phyloP scores from a whole-genome alignment of 1,140 invertebrate species.

The Conus betulinus region DNA sequence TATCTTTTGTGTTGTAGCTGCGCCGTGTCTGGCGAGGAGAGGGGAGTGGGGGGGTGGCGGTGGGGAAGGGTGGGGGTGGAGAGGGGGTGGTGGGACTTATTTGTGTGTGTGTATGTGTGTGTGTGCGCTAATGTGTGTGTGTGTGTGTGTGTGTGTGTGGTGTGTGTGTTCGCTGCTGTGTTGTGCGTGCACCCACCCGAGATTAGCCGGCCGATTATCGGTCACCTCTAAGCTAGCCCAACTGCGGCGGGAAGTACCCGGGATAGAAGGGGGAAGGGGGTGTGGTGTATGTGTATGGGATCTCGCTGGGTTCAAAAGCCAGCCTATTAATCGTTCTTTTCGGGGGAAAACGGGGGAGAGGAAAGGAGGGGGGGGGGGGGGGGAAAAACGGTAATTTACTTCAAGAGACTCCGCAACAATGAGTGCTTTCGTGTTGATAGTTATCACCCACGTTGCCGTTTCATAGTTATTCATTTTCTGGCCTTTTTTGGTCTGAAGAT shows the following conservation, averaged over 20 bases:
- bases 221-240: not conserved
- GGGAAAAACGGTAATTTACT: not conserved
- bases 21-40: too few species aligned
- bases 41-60: not conserved
- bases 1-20: not conserved
- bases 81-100: too few species aligned
- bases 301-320: not conserved
- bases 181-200: not conserved
- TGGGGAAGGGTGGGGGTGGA: too few species aligned
- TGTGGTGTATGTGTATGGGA: not conserved
- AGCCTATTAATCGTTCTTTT: not conserved
- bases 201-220: conserved; percentile 14
- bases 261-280: too few species aligned
- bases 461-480: too few species aligned
- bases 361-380: too few species aligned
- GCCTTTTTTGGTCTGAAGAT: too few species aligned
- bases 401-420: not conserved
- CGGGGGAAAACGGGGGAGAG: too few species aligned
- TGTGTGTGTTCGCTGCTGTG: not conserved
- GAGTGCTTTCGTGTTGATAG: not conserved
- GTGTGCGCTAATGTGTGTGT: not conserved
- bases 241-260: not conserved
- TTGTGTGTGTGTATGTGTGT: not conserved
- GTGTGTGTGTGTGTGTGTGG: not conserved
- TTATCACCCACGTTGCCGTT: too few species aligned